phyloP scores from a whole-genome alignment of 2,797 vertebrate species.

The Rhinogobio ventralis region DNA sequence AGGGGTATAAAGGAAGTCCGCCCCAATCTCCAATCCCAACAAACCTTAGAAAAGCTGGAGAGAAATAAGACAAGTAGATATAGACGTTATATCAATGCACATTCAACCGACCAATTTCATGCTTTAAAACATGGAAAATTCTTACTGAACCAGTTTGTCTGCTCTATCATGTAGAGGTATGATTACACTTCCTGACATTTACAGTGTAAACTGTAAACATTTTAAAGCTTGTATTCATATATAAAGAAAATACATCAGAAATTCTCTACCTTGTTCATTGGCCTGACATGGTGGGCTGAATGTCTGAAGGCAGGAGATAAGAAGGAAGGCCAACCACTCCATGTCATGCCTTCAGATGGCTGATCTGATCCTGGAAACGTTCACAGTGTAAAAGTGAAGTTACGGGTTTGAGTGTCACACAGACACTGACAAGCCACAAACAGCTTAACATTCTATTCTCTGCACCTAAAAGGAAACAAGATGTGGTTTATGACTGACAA shows the following conservation, averaged over 20 bases:
- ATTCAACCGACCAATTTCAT: background rate
- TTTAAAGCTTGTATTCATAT: background rate
- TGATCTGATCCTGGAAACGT: background rate
- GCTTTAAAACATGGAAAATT: background rate
- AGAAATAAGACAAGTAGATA: background rate
- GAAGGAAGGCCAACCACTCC: slow-evolving; percentile 46
- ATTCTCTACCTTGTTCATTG: slow-evolving; percentile 57
- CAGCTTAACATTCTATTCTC: slow-evolving; percentile 7
- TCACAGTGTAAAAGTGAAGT: background rate
- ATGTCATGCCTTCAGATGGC: slow-evolving; percentile 42
- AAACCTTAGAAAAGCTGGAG: slow-evolving; percentile 64
- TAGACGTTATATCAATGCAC: background rate
- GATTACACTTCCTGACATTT: background rate
- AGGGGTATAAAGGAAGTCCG: slow-evolving; percentile 68
- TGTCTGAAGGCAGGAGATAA: slow-evolving; percentile 49
- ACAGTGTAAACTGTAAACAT: no score
- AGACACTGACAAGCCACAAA: background rate
- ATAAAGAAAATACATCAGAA: background rate
- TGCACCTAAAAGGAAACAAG: slow-evolving; percentile 46
- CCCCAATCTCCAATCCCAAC: slow-evolving; percentile 75
- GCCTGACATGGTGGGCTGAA: slow-evolving; percentile 40
- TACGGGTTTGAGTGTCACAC: background rate
- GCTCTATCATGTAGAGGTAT: background rate
- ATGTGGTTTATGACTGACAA: slow-evolving; percentile 50
- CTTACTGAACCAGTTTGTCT: slow-evolving; percentile 13